These are phyloP conservation scores for Plectrocnemia conspersa DNA, from an alignment of 1,140 invertebrate genomes.

Conservation along the genomic window DNA sequence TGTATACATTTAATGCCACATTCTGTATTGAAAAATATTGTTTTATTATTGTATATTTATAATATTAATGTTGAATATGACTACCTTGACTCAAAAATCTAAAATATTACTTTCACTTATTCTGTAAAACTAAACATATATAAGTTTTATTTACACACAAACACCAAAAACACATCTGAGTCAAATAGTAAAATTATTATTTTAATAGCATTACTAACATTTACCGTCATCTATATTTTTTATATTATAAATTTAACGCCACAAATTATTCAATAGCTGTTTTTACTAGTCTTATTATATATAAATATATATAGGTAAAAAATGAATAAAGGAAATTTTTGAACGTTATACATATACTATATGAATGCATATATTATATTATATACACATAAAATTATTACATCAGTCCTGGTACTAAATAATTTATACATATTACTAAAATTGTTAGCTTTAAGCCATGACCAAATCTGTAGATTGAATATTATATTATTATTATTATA, in stretches of 20 bases:
- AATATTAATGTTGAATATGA: no score
- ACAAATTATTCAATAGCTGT: constrained; percentile 13
- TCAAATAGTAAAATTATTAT: constrained; percentile 1
- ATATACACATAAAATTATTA: not conserved
- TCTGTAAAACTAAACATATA: not conserved
- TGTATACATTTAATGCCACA: no score
- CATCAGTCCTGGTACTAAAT: constrained; percentile 7
- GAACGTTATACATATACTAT: not conserved
- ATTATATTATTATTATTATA: constrained; percentile 16
- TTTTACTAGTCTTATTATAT: constrained; percentile 11
- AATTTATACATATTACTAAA: constrained; percentile 15
- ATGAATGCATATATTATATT: not conserved
- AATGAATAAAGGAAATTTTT: not conserved
- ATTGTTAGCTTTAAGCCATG: constrained; percentile 32
- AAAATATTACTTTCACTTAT: no score
- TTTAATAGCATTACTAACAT: not conserved
- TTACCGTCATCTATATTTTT: not conserved
- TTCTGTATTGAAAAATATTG: no score
- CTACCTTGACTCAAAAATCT: no score
- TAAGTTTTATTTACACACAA: not conserved
- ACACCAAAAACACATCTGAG: not conserved
- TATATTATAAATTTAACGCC: not conserved
- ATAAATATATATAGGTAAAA: not conserved
- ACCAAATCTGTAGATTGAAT: constrained; percentile 32
- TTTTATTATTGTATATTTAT: no score